Conservation (phyloP, 1,140 invertebrate genomes). For the Lasaia peninsularis region DNA sequence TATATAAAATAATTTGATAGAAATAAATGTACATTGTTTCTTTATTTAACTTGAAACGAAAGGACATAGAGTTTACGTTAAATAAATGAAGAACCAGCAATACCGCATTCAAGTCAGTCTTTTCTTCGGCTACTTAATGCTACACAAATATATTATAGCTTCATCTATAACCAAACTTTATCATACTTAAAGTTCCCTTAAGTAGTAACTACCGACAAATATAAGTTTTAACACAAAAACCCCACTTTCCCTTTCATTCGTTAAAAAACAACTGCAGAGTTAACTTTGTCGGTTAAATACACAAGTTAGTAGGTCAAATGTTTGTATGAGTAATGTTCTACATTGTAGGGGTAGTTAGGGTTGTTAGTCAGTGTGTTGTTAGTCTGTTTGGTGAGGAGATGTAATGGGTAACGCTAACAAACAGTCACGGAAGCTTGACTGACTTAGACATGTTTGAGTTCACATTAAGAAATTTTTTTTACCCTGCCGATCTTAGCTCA, state of each 20-base stretch:
- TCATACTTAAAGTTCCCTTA: not conserved
- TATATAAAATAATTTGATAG: too few relatives aligned
- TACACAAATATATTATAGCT: not conserved
- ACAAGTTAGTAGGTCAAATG: slow-evolving; percentile 10
- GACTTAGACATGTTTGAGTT: not conserved
- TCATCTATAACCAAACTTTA: not conserved
- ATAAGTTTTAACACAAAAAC: not conserved
- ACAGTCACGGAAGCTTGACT: not conserved
- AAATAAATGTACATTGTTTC: too few relatives aligned
- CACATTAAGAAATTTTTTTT: not conserved
- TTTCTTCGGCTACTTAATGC: too few relatives aligned
- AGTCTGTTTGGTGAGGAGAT: not conserved
- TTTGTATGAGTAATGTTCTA: slow-evolving; percentile 12
- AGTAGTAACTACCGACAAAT: slow-evolving; percentile 1
- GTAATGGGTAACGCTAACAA: not conserved
- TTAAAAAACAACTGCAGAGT: not conserved
- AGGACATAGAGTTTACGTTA: too few relatives aligned
- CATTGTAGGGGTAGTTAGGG: slow-evolving; percentile 11
- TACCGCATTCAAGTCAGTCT: too few relatives aligned
- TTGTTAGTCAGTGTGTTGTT: not conserved
- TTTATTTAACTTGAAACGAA: too few relatives aligned
- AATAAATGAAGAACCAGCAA: too few relatives aligned
- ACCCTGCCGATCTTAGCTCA: too few relatives aligned
- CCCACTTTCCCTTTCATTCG: not conserved
- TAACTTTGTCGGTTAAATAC: slow-evolving; percentile 11